Percentiles rank a stretch among this genome's conserved stretches.
Conservation (phyloP, 2,888 invertebrate genomes). For the Leptinotarsa rubiginosa region DNA sequence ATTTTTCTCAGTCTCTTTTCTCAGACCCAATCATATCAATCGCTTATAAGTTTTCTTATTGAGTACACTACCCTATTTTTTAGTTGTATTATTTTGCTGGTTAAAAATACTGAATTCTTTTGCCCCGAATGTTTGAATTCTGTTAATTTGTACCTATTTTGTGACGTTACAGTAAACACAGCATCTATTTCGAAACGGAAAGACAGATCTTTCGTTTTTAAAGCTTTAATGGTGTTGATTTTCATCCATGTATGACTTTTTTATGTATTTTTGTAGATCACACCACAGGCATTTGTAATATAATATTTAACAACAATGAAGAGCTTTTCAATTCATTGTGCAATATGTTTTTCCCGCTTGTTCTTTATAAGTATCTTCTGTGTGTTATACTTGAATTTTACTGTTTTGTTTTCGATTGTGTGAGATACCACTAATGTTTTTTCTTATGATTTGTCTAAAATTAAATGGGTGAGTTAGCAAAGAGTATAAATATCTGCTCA, state of each 20-base stretch:
- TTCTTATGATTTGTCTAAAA: too few species aligned
- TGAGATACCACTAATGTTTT: neutral
- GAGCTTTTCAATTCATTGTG: conserved; percentile 28
- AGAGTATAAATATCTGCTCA: too few species aligned
- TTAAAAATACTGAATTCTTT: too few species aligned
- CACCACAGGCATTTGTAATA: conserved; percentile 11
- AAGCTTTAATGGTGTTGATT: conserved; percentile 14
- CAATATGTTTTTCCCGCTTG: conserved; percentile 28
- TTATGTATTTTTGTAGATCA: conserved; percentile 8
- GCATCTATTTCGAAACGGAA: conserved; percentile 9
- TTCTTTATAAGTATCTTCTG: conserved; percentile 9
- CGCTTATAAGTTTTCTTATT: too few species aligned
- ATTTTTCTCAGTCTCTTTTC: too few species aligned
- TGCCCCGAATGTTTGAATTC: neutral
- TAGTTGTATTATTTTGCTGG: too few species aligned
- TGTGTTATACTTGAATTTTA: neutral
- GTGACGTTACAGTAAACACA: conserved; percentile 1
- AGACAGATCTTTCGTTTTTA: conserved; percentile 12
- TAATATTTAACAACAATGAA: conserved; percentile 5
- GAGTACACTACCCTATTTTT: too few species aligned
- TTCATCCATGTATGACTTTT: neutral
- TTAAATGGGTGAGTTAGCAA: too few species aligned
- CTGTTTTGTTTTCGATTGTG: neutral
- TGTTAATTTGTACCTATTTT: conserved; percentile 4
- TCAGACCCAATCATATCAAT: too few species aligned